phyloP scores from a whole-genome alignment of 2,888 invertebrate species.

The Athalia cordata region DNA sequence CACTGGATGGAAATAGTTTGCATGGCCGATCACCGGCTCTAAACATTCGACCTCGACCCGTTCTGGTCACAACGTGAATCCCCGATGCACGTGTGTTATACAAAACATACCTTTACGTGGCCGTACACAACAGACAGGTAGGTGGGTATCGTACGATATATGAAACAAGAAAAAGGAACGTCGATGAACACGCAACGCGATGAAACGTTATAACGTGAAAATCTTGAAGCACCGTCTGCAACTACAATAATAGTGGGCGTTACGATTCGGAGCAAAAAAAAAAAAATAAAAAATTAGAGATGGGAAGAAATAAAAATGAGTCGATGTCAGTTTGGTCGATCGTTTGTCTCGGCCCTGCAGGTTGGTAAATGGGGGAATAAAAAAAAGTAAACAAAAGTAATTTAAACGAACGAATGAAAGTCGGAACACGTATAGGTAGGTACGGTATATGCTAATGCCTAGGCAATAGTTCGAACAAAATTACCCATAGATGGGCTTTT shows the following conservation, averaged over 20 bases:
- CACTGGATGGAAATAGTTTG: conserved; percentile 59
- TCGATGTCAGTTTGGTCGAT: conserved; percentile 29
- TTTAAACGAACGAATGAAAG: not conserved
- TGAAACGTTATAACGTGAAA: no score
- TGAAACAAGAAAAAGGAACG: no score
- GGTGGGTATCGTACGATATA: no score
- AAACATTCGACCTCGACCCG: conserved; percentile 55
- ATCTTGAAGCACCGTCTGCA: no score
- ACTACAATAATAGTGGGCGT: not conserved
- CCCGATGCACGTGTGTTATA: not conserved
- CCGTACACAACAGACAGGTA: no score
- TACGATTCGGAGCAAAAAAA: not conserved
- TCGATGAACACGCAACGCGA: not conserved
- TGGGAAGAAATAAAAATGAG: not conserved
- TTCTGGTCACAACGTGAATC: not conserved
- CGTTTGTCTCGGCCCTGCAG: not conserved
- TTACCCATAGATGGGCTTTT: not conserved
- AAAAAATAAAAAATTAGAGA: not conserved
- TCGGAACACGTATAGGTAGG: not conserved
- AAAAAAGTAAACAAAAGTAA: conserved; percentile 7
- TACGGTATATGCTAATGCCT: not conserved
- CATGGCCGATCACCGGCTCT: conserved; percentile 58
- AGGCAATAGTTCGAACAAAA: not conserved
- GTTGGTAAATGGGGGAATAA: not conserved
- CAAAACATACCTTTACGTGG: no score